Conservation (phyloP, 2,888 invertebrate genomes). For the Colostygia pectinataria region DNA sequence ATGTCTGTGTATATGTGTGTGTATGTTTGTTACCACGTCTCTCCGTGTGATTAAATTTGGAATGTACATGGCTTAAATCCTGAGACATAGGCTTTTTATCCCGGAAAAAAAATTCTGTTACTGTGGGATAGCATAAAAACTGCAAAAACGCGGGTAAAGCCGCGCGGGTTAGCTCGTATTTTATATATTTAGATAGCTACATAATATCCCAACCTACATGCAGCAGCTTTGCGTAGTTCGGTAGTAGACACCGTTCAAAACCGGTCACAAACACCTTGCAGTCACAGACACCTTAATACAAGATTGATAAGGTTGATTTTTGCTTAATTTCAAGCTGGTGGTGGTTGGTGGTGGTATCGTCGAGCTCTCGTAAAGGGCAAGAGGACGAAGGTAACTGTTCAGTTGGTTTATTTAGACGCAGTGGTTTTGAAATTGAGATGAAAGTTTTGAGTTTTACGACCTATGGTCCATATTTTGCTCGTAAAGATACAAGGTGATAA, state of each 20-base stretch:
- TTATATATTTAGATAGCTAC: no score
- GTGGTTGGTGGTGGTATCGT: conserved; percentile 27
- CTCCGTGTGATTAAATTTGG: no score
- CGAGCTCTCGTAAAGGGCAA: conserved; percentile 53
- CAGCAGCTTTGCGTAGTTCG: conserved; percentile 56
- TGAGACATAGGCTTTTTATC: no score
- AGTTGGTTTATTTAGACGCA: conserved; percentile 52
- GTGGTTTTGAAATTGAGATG: conserved; percentile 52
- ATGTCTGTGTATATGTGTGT: no score
- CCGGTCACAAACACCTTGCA: conserved; percentile 50
- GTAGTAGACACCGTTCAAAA: conserved; percentile 55
- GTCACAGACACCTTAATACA: conserved; percentile 16
- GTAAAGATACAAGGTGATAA: conserved; percentile 24
- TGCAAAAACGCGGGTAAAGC: no score
- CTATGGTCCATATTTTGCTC: conserved; percentile 32
- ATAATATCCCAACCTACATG: no score
- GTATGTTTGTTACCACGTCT: no score
- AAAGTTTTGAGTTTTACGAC: conserved; percentile 40
- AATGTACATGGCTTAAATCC: no score
- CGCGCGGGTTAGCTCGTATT: no score
- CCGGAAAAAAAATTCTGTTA: no score
- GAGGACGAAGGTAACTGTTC: conserved; percentile 58
- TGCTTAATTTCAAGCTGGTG: not conserved
- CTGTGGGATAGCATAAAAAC: no score
- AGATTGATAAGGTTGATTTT: conserved; percentile 30